A percentile compares a stretch with the other conserved stretches of the same genome.
Conservation (phyloP, 2,888 invertebrate species). For the Exocentrus adspersus region DNA sequence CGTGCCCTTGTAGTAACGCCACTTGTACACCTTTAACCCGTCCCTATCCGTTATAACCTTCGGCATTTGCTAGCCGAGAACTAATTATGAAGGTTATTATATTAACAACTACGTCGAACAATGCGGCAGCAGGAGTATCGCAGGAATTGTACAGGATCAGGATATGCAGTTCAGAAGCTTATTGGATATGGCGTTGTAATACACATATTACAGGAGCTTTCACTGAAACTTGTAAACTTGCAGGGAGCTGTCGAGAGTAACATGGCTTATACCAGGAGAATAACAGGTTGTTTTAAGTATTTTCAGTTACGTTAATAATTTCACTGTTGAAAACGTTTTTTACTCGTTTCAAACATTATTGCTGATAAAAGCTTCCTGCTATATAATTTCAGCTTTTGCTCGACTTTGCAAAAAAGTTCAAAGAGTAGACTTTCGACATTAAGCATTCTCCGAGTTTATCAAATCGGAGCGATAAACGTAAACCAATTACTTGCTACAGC, state of each 20-base stretch:
- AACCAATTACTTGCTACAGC: not conserved
- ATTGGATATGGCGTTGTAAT: slow-evolving; percentile 8
- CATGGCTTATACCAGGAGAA: not conserved
- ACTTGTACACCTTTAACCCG: not conserved
- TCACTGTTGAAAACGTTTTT: no score
- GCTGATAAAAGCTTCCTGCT: no score
- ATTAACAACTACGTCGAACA: slow-evolving; percentile 6
- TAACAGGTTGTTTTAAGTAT: not conserved
- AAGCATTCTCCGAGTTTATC: not conserved
- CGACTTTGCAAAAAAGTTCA: not conserved
- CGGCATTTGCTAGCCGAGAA: not conserved
- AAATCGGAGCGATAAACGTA: not conserved
- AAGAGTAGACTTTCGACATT: not conserved
- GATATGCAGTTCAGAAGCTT: slow-evolving; percentile 10
- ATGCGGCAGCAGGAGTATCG: slow-evolving; percentile 8
- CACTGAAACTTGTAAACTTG: slow-evolving; percentile 6
- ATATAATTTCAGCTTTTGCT: no score
- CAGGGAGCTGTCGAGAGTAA: not conserved
- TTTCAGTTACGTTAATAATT: no score
- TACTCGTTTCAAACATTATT: no score
- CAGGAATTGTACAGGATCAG: not conserved
- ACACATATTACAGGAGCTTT: not conserved
- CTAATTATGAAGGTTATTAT: slow-evolving; percentile 11
- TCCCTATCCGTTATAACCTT: slow-evolving; percentile 2
- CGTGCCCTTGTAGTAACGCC: not conserved